phyloP scores from a whole-genome alignment of 2,113 vertebrate species.

The Peromyscus leucopus region DNA sequence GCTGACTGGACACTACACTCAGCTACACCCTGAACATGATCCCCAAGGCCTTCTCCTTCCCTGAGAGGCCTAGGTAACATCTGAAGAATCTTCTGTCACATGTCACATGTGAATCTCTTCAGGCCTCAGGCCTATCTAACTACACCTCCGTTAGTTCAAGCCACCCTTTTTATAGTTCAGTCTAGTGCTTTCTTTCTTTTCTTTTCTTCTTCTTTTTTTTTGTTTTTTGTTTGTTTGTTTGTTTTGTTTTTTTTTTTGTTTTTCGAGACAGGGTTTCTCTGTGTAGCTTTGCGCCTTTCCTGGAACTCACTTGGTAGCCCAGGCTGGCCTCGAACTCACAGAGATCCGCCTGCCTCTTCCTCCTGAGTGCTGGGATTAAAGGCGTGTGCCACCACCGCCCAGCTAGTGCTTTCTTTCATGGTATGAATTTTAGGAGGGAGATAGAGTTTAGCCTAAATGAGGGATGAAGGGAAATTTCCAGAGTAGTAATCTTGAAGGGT shows the following conservation, averaged over 20 bases:
- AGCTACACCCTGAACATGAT: not conserved
- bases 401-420: not conserved
- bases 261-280: no score
- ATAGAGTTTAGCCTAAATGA: not conserved
- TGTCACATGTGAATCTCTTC: not conserved
- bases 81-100: not conserved
- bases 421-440: no score
- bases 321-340: no score
- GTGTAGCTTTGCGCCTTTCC: no score
- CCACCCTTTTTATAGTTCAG: not conserved
- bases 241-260: no score
- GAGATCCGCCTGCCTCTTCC: no score
- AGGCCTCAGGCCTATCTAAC: not conserved
- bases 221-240: no score
- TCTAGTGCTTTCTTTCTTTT: not conserved
- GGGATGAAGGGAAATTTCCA: not conserved
- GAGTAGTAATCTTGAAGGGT: not conserved
- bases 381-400: no score
- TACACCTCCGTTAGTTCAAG: not conserved
- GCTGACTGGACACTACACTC: not conserved
- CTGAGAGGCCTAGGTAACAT: not conserved
- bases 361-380: no score
- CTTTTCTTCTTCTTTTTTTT: no score
- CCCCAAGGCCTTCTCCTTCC: not conserved
- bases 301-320: no score